A percentile compares a stretch with the other conserved stretches of the same genome.
These are phyloP conservation scores for Mallotus villosus DNA, from an alignment of 2,797 vertebrate genomes.

Conservation along the genomic window DNA sequence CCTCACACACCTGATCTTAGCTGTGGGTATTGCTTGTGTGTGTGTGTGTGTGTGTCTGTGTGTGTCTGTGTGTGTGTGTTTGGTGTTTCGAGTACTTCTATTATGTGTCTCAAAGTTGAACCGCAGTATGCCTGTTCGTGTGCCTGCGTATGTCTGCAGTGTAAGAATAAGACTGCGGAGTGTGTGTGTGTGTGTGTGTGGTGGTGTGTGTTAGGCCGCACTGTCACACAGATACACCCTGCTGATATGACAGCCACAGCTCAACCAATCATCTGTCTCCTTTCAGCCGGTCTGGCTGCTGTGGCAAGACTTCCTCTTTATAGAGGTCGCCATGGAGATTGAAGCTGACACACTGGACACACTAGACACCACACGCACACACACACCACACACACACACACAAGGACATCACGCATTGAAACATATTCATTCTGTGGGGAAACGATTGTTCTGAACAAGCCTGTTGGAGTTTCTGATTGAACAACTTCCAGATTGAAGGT, in stretches of 20 bases:
- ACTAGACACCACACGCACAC: conserved; percentile 50
- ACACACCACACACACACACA: conserved; percentile 36
- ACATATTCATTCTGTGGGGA: background rate
- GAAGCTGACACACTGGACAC: conserved; percentile 68
- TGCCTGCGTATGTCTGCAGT: background rate
- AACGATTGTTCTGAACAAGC: too few species aligned
- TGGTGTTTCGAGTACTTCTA: background rate
- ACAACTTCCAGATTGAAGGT: conserved; percentile 9
- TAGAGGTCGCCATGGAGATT: conserved; percentile 80
- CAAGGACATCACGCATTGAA: background rate
- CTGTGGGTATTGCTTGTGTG: conserved; percentile 37
- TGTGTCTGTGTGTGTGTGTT: conserved; percentile 22
- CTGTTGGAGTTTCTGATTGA: background rate
- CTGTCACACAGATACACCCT: conserved; percentile 70
- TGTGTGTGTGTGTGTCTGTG: conserved; percentile 44
- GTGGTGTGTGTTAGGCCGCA: conserved; percentile 11
- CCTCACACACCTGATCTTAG: conserved; percentile 62
- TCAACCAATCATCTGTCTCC: conserved; percentile 73
- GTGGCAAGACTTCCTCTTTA: conserved; percentile 72
- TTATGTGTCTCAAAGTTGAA: background rate
- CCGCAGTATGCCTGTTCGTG: conserved; percentile 24
- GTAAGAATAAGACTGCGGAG: conserved; percentile 23
- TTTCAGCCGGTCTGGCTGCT: conserved; percentile 70
- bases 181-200: conserved; percentile 32
- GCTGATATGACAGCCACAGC: conserved; percentile 70